A percentile compares a stretch with the other conserved stretches of the same genome.
These are phyloP conservation scores for Rhagologus leucostigma DNA, from an alignment of 2,113 vertebrate genomes.

Conservation along the genomic window DNA sequence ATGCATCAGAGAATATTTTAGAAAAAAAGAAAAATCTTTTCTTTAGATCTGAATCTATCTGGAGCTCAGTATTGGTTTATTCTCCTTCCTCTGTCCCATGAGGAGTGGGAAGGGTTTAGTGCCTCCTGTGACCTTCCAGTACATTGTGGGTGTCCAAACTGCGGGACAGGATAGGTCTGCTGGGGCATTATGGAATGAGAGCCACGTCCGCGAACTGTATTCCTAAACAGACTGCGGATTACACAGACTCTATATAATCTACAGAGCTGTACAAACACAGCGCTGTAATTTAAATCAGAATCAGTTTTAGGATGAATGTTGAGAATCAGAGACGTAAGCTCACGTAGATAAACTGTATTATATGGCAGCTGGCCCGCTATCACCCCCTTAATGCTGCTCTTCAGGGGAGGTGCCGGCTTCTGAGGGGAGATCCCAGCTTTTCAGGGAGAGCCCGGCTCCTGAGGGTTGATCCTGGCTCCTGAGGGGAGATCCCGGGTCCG, in stretches of 20 bases:
- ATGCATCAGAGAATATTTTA: neutral
- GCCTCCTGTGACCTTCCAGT: too few species aligned
- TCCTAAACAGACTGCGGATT: neutral
- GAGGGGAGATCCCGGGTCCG: too few species aligned
- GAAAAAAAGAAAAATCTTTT: neutral
- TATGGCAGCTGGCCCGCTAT: accelerated
- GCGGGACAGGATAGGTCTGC: neutral
- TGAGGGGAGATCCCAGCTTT: too few species aligned
- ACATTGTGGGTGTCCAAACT: neutral
- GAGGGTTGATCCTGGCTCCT: neutral
- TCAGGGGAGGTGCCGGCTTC: neutral
- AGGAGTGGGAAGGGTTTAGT: neutral
- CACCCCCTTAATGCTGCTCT: accelerated
- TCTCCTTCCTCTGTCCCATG: neutral
- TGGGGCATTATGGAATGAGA: neutral
- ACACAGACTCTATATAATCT: neutral
- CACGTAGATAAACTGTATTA: neutral
- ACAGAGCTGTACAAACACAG: neutral
- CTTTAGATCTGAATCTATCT: neutral
- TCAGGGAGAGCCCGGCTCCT: neutral
- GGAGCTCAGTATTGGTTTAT: neutral
- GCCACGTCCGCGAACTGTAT: too few species aligned
- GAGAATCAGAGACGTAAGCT: neutral
- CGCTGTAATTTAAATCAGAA: neutral
- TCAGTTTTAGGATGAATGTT: neutral